Conservation (phyloP, 2,797 vertebrate genomes). For the Phrynocephalus vlangalii region DNA sequence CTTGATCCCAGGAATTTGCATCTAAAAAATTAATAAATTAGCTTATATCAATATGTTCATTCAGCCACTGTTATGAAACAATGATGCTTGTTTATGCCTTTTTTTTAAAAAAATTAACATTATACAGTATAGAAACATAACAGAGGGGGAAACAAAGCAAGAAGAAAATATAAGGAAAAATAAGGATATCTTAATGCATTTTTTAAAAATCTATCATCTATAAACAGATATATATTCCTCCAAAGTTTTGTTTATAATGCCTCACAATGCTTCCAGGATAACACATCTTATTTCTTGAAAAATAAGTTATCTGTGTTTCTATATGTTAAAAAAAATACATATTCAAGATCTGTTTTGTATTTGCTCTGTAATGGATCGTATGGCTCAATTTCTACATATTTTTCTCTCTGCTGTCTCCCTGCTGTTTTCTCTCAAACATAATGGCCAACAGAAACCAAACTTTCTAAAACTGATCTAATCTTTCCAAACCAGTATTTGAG, state of each 20-base stretch:
- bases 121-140: too few relatives aligned
- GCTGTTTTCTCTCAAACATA: constrained; percentile 24
- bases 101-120: background rate
- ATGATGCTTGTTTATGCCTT: background rate
- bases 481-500: constrained; percentile 34
- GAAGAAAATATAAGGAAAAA: too few relatives aligned
- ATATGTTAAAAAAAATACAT: background rate
- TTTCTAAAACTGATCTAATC: constrained; percentile 58
- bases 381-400: constrained; percentile 49
- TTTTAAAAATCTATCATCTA: too few relatives aligned
- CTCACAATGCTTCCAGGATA: too few relatives aligned
- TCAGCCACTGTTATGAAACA: background rate
- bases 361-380: constrained; percentile 37
- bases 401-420: constrained; percentile 52
- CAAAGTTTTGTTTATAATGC: too few relatives aligned
- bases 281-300: too few relatives aligned
- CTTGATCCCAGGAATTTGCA: background rate
- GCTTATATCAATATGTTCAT: background rate
- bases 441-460: constrained; percentile 39
- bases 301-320: background rate
- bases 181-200: too few relatives aligned
- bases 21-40: background rate
- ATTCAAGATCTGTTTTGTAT: constrained; percentile 29
- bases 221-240: too few relatives aligned
- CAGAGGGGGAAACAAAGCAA: background rate